phyloP scores from a whole-genome alignment of 2,113 vertebrate species.

The Rhinoptilus africanus region DNA sequence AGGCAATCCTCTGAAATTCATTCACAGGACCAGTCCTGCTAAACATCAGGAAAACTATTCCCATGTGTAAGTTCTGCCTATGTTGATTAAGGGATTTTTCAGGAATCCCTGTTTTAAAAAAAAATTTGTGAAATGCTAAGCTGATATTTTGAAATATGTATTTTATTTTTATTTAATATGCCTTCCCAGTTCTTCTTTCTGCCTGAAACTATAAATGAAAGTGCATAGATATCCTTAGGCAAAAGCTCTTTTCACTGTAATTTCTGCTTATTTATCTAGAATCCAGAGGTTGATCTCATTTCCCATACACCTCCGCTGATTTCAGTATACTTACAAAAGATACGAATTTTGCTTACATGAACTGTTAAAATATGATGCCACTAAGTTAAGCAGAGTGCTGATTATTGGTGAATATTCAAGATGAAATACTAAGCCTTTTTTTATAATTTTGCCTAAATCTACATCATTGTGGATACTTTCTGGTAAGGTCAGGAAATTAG shows the following conservation, averaged over 20 bases:
- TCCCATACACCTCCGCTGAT: neutral
- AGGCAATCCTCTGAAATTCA: neutral
- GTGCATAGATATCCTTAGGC: neutral
- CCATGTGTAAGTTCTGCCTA: neutral
- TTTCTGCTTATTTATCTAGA: neutral
- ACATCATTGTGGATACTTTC: rapidly evolving
- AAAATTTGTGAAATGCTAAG: neutral
- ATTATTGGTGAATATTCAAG: neutral
- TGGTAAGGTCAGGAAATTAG: neutral
- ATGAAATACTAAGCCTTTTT: neutral
- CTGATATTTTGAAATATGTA: neutral
- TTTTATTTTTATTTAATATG: neutral
- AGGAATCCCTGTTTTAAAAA: neutral
- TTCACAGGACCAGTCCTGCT: neutral
- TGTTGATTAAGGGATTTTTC: neutral
- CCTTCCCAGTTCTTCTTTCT: neutral
- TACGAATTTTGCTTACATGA: neutral
- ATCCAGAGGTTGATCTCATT: neutral
- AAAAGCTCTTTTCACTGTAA: neutral
- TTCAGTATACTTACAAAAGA: neutral
- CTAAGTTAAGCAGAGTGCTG: neutral
- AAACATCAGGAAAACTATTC: neutral
- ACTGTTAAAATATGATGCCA: neutral
- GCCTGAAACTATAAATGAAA: neutral
- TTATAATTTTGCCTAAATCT: neutral